These are phyloP conservation scores for Lampropteryx suffumata DNA, from an alignment of 2,888 invertebrate species.

Conservation along the genomic window DNA sequence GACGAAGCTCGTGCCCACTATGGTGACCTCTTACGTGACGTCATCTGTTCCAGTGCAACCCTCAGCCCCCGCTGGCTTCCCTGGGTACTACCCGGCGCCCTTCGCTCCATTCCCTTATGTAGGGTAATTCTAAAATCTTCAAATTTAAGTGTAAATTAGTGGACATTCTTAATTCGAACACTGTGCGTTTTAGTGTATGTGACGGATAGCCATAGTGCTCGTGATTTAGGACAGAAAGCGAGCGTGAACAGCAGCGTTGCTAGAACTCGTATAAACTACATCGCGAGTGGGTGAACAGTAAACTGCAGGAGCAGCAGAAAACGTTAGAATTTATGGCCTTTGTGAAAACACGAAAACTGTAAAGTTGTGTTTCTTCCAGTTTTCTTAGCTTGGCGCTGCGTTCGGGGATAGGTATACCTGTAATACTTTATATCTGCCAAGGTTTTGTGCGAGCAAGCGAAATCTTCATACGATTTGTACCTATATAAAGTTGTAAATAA, in stretches of 20 bases:
- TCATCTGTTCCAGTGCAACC: constrained; percentile 89
- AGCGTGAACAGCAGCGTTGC: constrained; percentile 56
- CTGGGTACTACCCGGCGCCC: constrained; percentile 90
- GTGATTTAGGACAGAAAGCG: constrained; percentile 30
- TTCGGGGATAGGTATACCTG: constrained; percentile 34
- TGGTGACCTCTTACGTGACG: constrained; percentile 92
- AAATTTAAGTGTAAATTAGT: constrained; percentile 9
- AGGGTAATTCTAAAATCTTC: constrained; percentile 74
- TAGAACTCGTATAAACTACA: constrained; percentile 67
- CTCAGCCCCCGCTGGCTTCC: constrained; percentile 83
- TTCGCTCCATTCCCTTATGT: constrained; percentile 90
- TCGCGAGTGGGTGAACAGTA: constrained; percentile 66
- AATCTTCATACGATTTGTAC: constrained; percentile 28
- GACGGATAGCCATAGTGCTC: constrained; percentile 29
- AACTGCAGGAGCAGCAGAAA: constrained; percentile 62
- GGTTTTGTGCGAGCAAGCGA: constrained; percentile 28
- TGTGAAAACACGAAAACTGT: constrained; percentile 68
- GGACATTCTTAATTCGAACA: constrained; percentile 27
- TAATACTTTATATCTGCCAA: constrained; percentile 47
- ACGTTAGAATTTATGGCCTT: constrained; percentile 66
- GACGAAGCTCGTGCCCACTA: constrained; percentile 91
- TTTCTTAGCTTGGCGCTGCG: constrained; percentile 50
- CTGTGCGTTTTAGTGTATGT: constrained; percentile 45
- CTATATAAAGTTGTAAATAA: constrained; percentile 64
- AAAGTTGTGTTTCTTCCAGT: constrained; percentile 63